Evolutionary conservation across 2,888 invertebrate genomes (phyloP), one percentile per base, ranked within the genome.

Genomic region (Cephus runcator): DNA sequence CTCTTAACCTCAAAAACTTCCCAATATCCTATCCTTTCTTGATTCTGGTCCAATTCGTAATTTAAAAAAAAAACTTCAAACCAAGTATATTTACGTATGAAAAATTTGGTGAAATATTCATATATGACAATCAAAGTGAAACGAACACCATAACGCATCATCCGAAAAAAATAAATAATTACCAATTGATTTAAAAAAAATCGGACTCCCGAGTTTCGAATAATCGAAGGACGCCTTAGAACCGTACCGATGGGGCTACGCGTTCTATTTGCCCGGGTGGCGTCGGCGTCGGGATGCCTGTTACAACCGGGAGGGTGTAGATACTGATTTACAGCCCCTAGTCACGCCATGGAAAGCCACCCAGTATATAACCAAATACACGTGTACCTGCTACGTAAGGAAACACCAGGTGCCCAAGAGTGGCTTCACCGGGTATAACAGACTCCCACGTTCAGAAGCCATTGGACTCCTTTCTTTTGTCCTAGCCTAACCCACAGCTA

Each of bases 321-420:
- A 84, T 84, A 76, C 83, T 83, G 86, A 87, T 86, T 85, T 86
- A 87, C 81, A 82, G 77, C 73, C 80, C 34, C 69, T 73, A 83
- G 85, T 87, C 87, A 87, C 85, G 87, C 80, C 76, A 87, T 77
- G 75, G 76, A 33, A 75, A 75, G 33, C 36, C 73, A 56, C 34
- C 75, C 12, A 56, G 36, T 75, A 73, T 69, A 35, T 74, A 76
- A 75, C 68, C 33, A 73, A 35, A 73, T 75, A 35, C 33, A 36
- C 40, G 73, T 33, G 30, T 34, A 56, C 79, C 36, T 9, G 23
- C 15, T 23, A 6, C 56, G 23, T 56, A 56, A 56, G 56, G 23
- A 56, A 15, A 9, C 23, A 56, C 56, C 56, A 23, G 56, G 56
- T 23, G 23, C 56, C 56, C 23, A 9, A 15, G 23, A 56, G 23